phyloP scores from a whole-genome alignment of 2,797 vertebrate species.

The Vespertilio murinus region DNA sequence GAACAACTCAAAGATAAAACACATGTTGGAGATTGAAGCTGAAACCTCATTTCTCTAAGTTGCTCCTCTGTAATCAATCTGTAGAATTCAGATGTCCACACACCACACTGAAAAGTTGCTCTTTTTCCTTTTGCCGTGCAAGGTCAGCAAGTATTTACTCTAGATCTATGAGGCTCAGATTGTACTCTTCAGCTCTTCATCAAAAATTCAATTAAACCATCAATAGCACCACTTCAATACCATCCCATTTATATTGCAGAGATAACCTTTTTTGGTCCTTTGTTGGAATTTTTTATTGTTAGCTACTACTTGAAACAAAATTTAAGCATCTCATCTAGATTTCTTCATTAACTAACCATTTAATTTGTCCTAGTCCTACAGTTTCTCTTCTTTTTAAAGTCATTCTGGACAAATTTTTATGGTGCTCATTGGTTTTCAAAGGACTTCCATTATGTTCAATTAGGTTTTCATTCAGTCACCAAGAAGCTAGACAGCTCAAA shows the following conservation, averaged over 20 bases:
- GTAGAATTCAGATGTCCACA: slow-evolving; percentile 42
- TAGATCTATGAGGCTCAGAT: background rate
- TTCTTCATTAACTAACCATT: background rate
- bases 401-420: background rate
- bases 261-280: background rate
- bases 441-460: background rate
- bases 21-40: slow-evolving; percentile 49
- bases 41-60: slow-evolving; percentile 63
- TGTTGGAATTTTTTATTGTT: slow-evolving; percentile 7
- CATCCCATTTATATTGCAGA: background rate
- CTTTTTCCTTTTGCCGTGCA: background rate
- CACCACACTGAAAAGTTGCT: background rate
- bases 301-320: slow-evolving; percentile 30
- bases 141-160: slow-evolving; percentile 23
- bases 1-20: slow-evolving; percentile 55
- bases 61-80: slow-evolving; percentile 30
- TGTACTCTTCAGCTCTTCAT: background rate
- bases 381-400: slow-evolving; percentile 24
- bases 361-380: background rate
- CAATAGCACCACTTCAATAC: slow-evolving; percentile 4
- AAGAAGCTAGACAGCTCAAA: background rate
- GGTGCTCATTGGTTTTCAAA: background rate
- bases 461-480: background rate
- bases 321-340: background rate
- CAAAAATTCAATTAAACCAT: slow-evolving; percentile 42